phyloP scores from a whole-genome alignment of 2,113 vertebrate genomes.

The Leucopsar rothschildi region DNA sequence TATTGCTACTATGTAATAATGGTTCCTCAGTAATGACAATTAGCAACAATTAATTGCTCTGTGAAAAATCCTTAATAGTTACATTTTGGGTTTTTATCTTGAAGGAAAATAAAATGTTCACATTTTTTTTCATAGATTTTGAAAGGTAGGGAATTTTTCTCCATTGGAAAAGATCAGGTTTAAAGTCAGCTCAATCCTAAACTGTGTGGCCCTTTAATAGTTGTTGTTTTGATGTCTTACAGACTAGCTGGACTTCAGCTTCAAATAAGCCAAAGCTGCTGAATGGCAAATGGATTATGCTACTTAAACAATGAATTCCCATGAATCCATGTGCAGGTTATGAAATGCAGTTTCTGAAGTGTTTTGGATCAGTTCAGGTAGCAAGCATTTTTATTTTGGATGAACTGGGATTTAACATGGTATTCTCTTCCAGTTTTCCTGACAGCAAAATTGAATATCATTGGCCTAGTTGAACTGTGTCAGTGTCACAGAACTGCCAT shows the following conservation, averaged over 20 bases:
- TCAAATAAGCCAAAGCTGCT: not conserved
- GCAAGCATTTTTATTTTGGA: not conserved
- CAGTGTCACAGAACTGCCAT: not conserved
- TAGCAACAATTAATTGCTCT: not conserved
- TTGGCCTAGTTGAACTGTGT: not conserved
- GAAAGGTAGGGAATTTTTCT: not conserved
- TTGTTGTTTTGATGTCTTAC: not conserved
- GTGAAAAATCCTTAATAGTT: not conserved
- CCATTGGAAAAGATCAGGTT: accelerated
- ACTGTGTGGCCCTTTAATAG: not conserved
- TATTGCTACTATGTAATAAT: not conserved
- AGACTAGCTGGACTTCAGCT: not conserved
- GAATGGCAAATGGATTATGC: not conserved
- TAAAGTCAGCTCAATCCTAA: not conserved
- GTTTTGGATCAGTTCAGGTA: not conserved
- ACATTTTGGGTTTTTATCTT: not conserved
- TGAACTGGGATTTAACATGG: not conserved
- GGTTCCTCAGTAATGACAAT: not conserved
- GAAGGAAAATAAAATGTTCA: not conserved
- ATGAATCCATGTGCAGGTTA: not conserved
- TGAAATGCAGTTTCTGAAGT: not conserved
- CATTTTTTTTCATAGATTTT: not conserved
- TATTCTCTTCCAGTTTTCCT: not conserved
- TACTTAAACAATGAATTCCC: not conserved
- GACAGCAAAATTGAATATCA: not conserved